Evolutionary conservation across 2,113 vertebrate species (phyloP), one percentile per base, ranked within the genome.

Genomic region (Apteryx mantelli): DNA sequence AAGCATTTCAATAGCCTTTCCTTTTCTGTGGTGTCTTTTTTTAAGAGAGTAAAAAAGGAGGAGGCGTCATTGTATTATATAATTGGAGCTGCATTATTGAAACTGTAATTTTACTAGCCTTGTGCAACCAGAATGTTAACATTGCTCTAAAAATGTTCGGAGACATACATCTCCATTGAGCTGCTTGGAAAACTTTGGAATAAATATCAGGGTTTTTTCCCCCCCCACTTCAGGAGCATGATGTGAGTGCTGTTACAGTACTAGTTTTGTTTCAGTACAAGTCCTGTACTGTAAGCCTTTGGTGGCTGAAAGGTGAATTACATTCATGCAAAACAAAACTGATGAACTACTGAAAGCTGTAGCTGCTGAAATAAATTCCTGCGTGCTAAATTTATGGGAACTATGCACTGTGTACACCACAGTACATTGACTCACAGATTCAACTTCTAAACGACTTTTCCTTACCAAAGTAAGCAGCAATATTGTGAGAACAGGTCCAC

Each of bases 191-290:
- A 97, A 97, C 88, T 94, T 96, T 97, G 96, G 96, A 98, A 97
- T 86, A 95, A 94, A 97, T 97, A 94, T 78, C 36, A 92, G 50
- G 46, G 40, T 13, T 91, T 60, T 13, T 50, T 17, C n/a, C 42
- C 73, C 36, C 76, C 42, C 80, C 64, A 44, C 95, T 96, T 92
- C 96, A 92, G 61, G 75, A 96, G 86, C 50, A 75, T 53, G 96
- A 97, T 95, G 97, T 97, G 97, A 97, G 93, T 94, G 79, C 89
- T 93, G 74, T 94, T 95, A 98, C 98, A 98, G 98, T 98, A 71
- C 61, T 15, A 55, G 96, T 97, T 98, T 98, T 98, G 98, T 98
- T 98, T 96, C 91, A 97, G 55, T 95, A 98, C 97, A 98, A 98
- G 94, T 96, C 97, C 70, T 91, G 93, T 94, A 97, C 98, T 98